phyloP scores from a whole-genome alignment of 1,140 invertebrate species.

The Psix sp. region DNA sequence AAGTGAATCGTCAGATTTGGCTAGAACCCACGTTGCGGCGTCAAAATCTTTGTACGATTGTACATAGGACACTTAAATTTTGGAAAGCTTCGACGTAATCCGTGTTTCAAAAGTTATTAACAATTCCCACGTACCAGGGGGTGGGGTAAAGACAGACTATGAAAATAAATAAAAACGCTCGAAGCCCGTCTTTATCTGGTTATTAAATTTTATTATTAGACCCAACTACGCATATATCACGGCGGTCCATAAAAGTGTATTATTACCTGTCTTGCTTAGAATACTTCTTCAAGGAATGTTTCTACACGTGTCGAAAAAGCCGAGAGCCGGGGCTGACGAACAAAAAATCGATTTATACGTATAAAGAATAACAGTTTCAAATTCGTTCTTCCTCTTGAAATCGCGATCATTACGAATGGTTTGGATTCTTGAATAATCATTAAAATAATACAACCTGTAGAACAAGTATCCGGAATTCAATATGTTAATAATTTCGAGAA shows the following conservation, averaged over 20 bases:
- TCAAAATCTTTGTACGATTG: conserved; percentile 26
- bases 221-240: conserved; percentile 47
- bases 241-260: conserved; percentile 56
- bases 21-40: conserved; percentile 4
- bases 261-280: conserved; percentile 59
- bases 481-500: conserved; percentile 60
- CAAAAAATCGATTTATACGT: conserved; percentile 44
- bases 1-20: conserved; percentile 5
- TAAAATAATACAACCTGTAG: conserved; percentile 57
- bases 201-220: conserved; percentile 59
- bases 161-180: conserved; percentile 15
- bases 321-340: conserved; percentile 9
- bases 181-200: conserved; percentile 44
- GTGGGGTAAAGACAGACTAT: neutral
- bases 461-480: conserved; percentile 49
- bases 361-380: conserved; percentile 48
- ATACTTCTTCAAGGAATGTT: conserved; percentile 51
- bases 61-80: conserved; percentile 33
- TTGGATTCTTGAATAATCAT: conserved; percentile 55
- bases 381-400: conserved; percentile 39
- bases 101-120: conserved; percentile 42
- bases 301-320: conserved; percentile 38
- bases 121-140: conserved; percentile 12
- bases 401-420: conserved; percentile 47
- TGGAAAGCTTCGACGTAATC: conserved; percentile 32